These are phyloP conservation scores for Drosophila suboccidentalis DNA, from an alignment of 2,888 invertebrate species.

Conservation along the genomic window DNA sequence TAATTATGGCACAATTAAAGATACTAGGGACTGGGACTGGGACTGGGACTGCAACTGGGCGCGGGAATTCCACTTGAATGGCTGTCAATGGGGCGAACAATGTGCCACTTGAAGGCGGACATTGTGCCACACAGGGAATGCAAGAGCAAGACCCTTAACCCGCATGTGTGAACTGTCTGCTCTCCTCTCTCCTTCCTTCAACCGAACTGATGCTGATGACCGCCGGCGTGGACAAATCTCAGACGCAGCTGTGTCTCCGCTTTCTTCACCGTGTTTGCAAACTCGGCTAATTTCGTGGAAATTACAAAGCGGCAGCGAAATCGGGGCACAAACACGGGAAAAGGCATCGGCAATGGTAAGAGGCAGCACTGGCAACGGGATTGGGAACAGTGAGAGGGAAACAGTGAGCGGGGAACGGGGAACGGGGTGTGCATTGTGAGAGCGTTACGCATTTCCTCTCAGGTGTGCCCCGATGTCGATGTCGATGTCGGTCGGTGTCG, in stretches of 20 bases:
- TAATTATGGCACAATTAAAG: slow-evolving; percentile 78
- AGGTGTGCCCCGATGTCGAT: slow-evolving; percentile 59
- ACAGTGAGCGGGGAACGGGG: not conserved
- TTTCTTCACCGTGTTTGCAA: slow-evolving; percentile 42
- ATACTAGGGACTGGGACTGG: not conserved
- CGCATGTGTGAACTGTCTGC: slow-evolving; percentile 41
- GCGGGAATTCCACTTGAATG: slow-evolving; percentile 76
- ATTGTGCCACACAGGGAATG: slow-evolving; percentile 17
- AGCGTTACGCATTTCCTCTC: slow-evolving; percentile 78
- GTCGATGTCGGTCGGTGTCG: slow-evolving; percentile 26
- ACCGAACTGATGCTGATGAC: slow-evolving; percentile 50
- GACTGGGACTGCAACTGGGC: slow-evolving; percentile 10
- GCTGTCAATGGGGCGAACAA: slow-evolving; percentile 69
- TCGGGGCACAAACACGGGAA: slow-evolving; percentile 5
- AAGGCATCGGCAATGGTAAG: slow-evolving; percentile 10
- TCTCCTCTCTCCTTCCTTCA: not conserved
- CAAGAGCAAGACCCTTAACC: slow-evolving; percentile 49
- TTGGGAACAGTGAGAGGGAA: not conserved
- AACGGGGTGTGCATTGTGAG: slow-evolving; percentile 27
- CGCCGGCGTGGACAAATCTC: slow-evolving; percentile 78
- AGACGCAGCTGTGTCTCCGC: slow-evolving; percentile 43
- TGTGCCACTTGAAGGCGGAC: slow-evolving; percentile 62
- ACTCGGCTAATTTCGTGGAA: slow-evolving; percentile 71
- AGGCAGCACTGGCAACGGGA: slow-evolving; percentile 16
- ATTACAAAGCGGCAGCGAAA: slow-evolving; percentile 46